Evolutionary conservation across 2,888 invertebrate species (phyloP).

Genomic region (Microplitis deprimator): DNA sequence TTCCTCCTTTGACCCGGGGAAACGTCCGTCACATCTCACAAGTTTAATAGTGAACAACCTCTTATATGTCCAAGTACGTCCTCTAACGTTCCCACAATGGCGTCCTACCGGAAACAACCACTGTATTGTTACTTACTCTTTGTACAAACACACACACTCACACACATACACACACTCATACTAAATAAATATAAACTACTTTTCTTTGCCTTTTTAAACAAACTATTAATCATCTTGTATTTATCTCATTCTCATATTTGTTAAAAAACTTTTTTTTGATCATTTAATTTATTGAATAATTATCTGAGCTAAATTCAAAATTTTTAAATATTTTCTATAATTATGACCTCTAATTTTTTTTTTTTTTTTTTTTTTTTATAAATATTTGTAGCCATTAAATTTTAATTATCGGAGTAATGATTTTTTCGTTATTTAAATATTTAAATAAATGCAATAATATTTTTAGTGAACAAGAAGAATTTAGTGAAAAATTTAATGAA

Average conservation of each 20-base stretch:
- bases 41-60: conserved; percentile 38
- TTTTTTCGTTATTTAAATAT: too few species aligned
- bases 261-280: neutral
- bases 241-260: neutral
- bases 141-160: neutral
- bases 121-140: conserved; percentile 21
- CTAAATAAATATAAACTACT: neutral
- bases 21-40: conserved; percentile 36
- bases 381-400: too few species aligned
- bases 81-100: conserved; percentile 26
- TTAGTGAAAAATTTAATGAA: too few species aligned
- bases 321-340: too few species aligned
- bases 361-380: too few species aligned
- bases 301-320: too few species aligned
- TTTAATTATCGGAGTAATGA: too few species aligned
- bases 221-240: neutral
- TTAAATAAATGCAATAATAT: too few species aligned
- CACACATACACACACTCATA: neutral
- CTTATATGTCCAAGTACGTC: conserved; percentile 20
- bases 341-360: too few species aligned
- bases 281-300: too few species aligned
- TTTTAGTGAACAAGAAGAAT: too few species aligned
- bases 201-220: neutral
- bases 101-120: conserved; percentile 31
- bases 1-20: conserved; percentile 43